Conservation (phyloP, 2,888 invertebrate species). For the Trachelus troglodyta region DNA sequence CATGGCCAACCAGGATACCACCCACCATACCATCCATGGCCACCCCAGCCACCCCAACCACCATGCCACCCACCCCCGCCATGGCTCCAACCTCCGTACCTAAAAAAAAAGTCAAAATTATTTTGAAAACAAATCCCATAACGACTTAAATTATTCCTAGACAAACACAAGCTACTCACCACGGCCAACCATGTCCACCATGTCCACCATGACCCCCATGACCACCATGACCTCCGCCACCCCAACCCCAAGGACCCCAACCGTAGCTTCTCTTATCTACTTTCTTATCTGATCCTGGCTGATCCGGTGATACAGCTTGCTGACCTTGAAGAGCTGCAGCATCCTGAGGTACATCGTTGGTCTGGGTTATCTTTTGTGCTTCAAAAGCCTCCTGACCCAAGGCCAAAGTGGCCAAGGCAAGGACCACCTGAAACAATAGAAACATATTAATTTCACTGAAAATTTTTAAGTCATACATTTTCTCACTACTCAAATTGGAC, state of each 20-base stretch:
- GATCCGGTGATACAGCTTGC: slow-evolving; percentile 19
- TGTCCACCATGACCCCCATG: slow-evolving; percentile 34
- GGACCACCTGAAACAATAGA: slow-evolving; percentile 33
- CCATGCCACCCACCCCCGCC: slow-evolving; percentile 25
- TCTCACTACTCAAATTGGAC: no score
- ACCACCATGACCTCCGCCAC: slow-evolving; percentile 33
- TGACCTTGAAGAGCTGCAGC: slow-evolving; percentile 26
- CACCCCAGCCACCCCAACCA: slow-evolving; percentile 32
- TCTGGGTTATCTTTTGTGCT: slow-evolving; percentile 25
- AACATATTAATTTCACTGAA: not conserved
- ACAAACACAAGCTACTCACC: slow-evolving; percentile 26
- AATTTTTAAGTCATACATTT: no score
- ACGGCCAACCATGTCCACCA: slow-evolving; percentile 41
- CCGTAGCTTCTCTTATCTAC: slow-evolving; percentile 46
- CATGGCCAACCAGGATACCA: slow-evolving; percentile 38
- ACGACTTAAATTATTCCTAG: no score
- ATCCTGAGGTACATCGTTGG: slow-evolving; percentile 24
- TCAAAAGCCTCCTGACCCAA: slow-evolving; percentile 31
- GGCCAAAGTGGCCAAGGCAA: slow-evolving; percentile 38
- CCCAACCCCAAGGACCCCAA: slow-evolving; percentile 37
- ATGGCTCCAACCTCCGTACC: slow-evolving; percentile 25
- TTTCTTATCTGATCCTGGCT: slow-evolving; percentile 38
- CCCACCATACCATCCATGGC: slow-evolving; percentile 39
- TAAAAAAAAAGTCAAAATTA: not conserved
- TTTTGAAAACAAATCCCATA: no score